Evolutionary conservation across 2,113 vertebrate genomes (phyloP).

Genomic region (Tinamus guttatus): DNA sequence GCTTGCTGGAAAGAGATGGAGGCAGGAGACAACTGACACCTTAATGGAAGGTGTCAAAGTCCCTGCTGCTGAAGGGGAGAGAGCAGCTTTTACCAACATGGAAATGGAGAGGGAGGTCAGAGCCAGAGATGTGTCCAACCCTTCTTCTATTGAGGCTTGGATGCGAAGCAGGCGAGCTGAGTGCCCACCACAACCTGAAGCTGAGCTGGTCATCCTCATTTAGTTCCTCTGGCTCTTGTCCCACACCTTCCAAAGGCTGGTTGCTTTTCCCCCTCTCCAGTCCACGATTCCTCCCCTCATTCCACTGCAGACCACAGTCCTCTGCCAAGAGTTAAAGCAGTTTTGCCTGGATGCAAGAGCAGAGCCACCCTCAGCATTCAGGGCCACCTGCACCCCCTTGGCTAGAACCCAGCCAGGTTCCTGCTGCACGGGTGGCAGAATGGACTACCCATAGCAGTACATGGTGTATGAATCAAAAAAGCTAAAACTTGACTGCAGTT

Average conservation of each 20-base stretch:
- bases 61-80: neutral
- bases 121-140: neutral
- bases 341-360: neutral
- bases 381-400: neutral
- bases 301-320: neutral
- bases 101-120: rapidly evolving
- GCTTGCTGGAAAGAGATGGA: neutral
- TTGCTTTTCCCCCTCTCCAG: too few species aligned
- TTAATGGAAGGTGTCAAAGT: neutral
- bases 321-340: too few species aligned
- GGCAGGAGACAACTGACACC: neutral
- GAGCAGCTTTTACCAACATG: neutral
- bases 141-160: neutral
- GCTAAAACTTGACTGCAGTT: neutral
- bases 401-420: neutral
- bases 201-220: neutral
- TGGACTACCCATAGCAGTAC: neutral
- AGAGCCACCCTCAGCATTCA: neutral
- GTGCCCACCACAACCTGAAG: neutral
- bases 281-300: neutral
- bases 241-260: neutral
- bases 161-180: neutral
- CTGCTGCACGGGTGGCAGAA: neutral
- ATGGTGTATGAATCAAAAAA: neutral
- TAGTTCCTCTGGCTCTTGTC: neutral